phyloP scores from a whole-genome alignment of 2,113 vertebrate genomes.

The Lepus americanus region DNA sequence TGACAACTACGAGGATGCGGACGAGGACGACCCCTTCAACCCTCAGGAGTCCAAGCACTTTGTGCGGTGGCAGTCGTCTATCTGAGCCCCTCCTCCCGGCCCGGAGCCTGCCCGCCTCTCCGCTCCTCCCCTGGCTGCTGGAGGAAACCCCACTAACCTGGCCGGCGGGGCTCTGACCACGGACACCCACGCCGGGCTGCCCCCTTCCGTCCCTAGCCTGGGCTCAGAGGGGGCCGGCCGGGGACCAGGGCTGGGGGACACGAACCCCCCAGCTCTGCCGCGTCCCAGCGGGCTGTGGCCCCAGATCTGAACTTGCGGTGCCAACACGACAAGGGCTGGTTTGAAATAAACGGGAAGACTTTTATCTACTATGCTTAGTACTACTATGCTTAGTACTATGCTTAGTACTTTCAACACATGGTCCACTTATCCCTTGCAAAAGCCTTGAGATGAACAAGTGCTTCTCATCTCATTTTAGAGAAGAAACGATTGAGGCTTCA shows the following conservation, averaged over 20 bases:
- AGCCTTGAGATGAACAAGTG: neutral
- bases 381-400: no score
- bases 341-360: slow-evolving; percentile 83
- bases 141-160: slow-evolving; percentile 77
- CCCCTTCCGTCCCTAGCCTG: neutral
- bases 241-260: neutral
- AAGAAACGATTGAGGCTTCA: neutral
- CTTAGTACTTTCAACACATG: neutral
- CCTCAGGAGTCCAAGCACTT: slow-evolving; percentile 98
- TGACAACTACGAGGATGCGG: slow-evolving; percentile 93
- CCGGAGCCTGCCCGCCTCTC: slow-evolving; percentile 11
- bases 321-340: slow-evolving; percentile 68
- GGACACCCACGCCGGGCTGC: slow-evolving; percentile 30
- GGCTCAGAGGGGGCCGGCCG: neutral
- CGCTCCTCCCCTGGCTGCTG: slow-evolving; percentile 59
- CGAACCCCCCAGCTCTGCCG: neutral
- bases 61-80: slow-evolving; percentile 97
- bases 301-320: slow-evolving; percentile 2
- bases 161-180: slow-evolving; percentile 46
- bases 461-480: neutral
- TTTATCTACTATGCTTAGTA: slow-evolving; percentile 32
- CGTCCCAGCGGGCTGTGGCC: neutral
- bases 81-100: slow-evolving; percentile 90
- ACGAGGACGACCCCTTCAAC: slow-evolving; percentile 95
- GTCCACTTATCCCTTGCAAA: fast-evolving